These are phyloP conservation scores for Drosophila longiperda DNA, from an alignment of 2,888 invertebrate species.

Conservation along the genomic window DNA sequence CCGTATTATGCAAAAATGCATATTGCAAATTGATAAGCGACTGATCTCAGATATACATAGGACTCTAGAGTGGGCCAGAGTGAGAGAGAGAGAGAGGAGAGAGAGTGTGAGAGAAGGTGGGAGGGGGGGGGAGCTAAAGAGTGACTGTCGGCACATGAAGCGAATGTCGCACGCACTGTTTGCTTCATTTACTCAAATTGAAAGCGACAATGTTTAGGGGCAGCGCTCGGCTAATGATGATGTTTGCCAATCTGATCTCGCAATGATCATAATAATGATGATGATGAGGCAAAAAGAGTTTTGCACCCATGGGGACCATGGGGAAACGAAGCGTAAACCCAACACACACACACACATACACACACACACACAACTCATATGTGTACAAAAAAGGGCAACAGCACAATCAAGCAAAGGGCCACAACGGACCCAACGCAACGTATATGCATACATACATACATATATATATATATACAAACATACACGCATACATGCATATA, in stretches of 20 bases:
- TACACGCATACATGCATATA: neutral
- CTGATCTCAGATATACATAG: slow-evolving; percentile 41
- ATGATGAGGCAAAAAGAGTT: slow-evolving; percentile 20
- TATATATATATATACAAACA: slow-evolving; percentile 9
- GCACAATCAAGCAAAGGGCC: slow-evolving; percentile 44
- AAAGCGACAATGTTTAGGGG: slow-evolving; percentile 72
- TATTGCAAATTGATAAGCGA: slow-evolving; percentile 77
- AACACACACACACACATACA: slow-evolving; percentile 30
- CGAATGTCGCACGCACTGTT: slow-evolving; percentile 79
- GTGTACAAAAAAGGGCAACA: slow-evolving; percentile 69
- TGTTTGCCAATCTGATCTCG: slow-evolving; percentile 54
- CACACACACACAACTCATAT: slow-evolving; percentile 27
- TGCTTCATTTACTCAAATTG: slow-evolving; percentile 78
- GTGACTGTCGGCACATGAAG: slow-evolving; percentile 75
- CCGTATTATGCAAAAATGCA: slow-evolving; percentile 76
- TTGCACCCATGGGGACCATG: slow-evolving; percentile 58
- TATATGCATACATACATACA: neutral
- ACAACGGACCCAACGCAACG: slow-evolving; percentile 7
- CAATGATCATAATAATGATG: slow-evolving; percentile 20
- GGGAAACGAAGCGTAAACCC: slow-evolving; percentile 54
- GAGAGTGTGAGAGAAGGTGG: neutral
- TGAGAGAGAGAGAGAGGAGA: neutral
- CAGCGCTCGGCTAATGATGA: slow-evolving; percentile 64
- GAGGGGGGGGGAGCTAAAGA: neutral
- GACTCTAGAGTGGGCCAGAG: slow-evolving; percentile 4